Evolutionary conservation across 1,140 invertebrate species (phyloP).

Genomic region (Babylonia areolata): DNA sequence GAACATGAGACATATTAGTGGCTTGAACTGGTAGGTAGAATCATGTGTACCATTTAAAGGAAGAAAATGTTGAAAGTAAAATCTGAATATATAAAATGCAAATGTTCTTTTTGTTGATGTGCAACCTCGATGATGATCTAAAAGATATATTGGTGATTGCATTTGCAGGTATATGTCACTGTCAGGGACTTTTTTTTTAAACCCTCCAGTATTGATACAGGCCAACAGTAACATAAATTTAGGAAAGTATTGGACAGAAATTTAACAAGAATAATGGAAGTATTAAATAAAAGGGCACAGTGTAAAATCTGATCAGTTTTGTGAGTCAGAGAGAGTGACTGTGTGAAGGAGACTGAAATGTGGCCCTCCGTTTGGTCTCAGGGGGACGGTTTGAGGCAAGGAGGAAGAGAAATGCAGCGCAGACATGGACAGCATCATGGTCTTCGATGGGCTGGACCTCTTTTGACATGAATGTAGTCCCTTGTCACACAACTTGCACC

Average conservation of each 20-base stretch:
- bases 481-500: constrained; percentile 8
- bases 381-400: constrained; percentile 25
- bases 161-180: too few species aligned
- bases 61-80: too few species aligned
- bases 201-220: too few species aligned
- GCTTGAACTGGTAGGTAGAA: too few species aligned
- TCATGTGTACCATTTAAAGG: too few species aligned
- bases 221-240: background rate
- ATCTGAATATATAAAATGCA: too few species aligned
- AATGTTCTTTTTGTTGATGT: too few species aligned
- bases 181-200: too few species aligned
- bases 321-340: background rate
- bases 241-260: background rate
- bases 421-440: constrained; percentile 11
- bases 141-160: too few species aligned
- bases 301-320: background rate
- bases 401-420: constrained; percentile 24
- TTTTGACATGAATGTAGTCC: constrained; percentile 36
- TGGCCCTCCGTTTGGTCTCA: constrained; percentile 38
- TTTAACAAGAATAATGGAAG: background rate
- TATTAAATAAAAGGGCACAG: background rate
- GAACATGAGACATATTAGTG: too few species aligned
- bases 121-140: too few species aligned
- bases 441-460: constrained; percentile 22
- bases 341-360: constrained; percentile 22